Percentiles rank a stretch among this genome's conserved stretches.
Evolutionary conservation across 1,140 invertebrate genomes (phyloP).

Genomic region (Arion vulgaris): DNA sequence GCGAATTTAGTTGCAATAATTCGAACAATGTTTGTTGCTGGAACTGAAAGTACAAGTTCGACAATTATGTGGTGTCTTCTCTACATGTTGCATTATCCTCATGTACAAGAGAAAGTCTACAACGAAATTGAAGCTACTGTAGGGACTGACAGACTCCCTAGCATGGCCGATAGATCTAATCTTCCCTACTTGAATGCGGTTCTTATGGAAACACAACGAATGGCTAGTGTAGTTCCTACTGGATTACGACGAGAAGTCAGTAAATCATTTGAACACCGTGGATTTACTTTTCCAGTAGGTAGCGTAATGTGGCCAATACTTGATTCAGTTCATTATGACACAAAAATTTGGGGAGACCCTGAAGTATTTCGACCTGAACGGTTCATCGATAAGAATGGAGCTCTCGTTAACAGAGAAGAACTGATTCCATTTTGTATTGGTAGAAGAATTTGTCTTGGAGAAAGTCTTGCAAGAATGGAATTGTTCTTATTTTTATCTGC

Average conservation of each 20-base stretch:
- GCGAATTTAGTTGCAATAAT: conserved; percentile 22
- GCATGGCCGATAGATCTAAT: conserved; percentile 35
- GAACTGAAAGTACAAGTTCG: conserved; percentile 87
- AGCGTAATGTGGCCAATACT: conserved; percentile 56
- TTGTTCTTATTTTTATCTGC: neutral
- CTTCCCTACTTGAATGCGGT: conserved; percentile 49
- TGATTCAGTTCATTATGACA: conserved; percentile 59
- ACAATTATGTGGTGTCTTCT: conserved; percentile 91
- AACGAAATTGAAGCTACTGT: conserved; percentile 81
- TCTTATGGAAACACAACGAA: conserved; percentile 46
- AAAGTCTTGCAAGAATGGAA: neutral
- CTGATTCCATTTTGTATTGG: neutral
- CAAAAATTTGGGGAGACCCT: conserved; percentile 78
- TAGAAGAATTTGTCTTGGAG: neutral
- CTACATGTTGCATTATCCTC: conserved; percentile 82
- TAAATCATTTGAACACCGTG: conserved; percentile 55
- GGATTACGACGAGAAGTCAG: neutral
- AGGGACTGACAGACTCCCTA: conserved; percentile 22
- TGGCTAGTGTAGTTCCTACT: conserved; percentile 47
- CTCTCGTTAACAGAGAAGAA: neutral
- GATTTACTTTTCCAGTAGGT: conserved; percentile 62
- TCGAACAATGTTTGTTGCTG: conserved; percentile 88
- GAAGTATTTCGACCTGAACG: conserved; percentile 77
- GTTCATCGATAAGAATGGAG: neutral
- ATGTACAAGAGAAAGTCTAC: conserved; percentile 73